Base-by-base conservation (phyloP, 2,113 vertebrate genomes). In the Verasper variegatus region DNA sequence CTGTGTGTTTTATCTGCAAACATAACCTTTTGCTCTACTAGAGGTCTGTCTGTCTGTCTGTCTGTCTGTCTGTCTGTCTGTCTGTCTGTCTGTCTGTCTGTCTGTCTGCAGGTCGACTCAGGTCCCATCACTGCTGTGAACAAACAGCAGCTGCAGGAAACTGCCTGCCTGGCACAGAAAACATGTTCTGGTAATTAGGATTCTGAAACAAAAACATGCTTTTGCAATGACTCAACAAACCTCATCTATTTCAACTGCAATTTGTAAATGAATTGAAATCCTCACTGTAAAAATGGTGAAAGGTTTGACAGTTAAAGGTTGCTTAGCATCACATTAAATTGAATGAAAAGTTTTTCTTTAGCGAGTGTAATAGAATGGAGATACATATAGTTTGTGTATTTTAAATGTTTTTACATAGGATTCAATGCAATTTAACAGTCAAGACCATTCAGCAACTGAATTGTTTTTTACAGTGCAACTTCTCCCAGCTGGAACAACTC, bases 101-200 rank as follows among this genome's bases (percentile, higher is more conserved):
- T 51, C 5, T 17, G 27, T 74, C 65, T 60, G 65, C 66, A 58
- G 51, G 52, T 86, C 49, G 21, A 3, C 51, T 61, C 37, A 24
- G 61, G 71, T 71, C 57, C 20, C 1, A 20, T n/a, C 63, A 61
- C 42, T 24, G 62, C 64, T 83, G 68, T 14, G 31, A 64, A 64
- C 68, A 40, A 62, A 81, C 67, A 77, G 80, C 74, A 79, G 80
- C 75, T 78, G 75, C 70, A 59, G 67, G 60, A 80, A 81, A 70
- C 63, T 65, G 37, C 15, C 21, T 4, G 5, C 20, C 61, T 69
- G 58, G n/a, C 58, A 59, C 47, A 68, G 35, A 45, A 56, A 80
- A 71, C 69, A 67, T 54, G 31, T 31, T 31, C 31, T 31, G 31
- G 31, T 31, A 31, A 27, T 27, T 27, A 71, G 26, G 31, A 62